These are phyloP conservation scores for Papilio gigon DNA, from an alignment of 2,888 invertebrate genomes.

Conservation along the genomic window DNA sequence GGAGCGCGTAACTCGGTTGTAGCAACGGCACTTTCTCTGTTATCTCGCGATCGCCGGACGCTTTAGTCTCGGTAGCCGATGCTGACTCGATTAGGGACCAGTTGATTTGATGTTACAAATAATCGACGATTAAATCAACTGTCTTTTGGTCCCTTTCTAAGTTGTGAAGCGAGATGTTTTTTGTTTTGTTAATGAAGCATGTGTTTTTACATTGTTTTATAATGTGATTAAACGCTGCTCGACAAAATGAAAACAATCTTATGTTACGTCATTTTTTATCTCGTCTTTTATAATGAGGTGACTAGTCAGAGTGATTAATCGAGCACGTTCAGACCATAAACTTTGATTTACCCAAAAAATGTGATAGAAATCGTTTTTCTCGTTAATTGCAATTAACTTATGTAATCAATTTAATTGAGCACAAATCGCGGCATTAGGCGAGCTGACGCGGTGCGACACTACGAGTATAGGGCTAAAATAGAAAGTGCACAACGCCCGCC, in stretches of 20 bases:
- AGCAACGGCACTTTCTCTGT: slow-evolving; percentile 74
- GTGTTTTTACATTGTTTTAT: neutral
- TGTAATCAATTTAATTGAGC: slow-evolving; percentile 30
- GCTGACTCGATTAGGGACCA: slow-evolving; percentile 59
- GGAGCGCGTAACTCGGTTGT: slow-evolving; percentile 76
- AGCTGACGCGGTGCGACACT: slow-evolving; percentile 58
- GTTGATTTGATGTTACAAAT: slow-evolving; percentile 67
- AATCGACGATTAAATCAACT: slow-evolving; percentile 57
- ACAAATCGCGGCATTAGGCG: slow-evolving; percentile 62
- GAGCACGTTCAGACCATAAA: neutral
- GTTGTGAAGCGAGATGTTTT: neutral
- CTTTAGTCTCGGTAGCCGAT: slow-evolving; percentile 69
- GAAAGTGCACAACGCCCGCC: slow-evolving; percentile 69
- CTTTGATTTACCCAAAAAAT: neutral
- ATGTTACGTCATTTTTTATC: neutral
- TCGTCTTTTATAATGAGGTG: neutral
- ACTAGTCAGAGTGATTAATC: too few species aligned
- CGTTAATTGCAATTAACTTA: neutral
- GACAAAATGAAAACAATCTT: neutral
- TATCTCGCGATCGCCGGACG: slow-evolving; percentile 68
- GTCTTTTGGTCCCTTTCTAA: slow-evolving; percentile 11
- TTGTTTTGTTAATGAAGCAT: slow-evolving; percentile 28
- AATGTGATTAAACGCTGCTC: neutral
- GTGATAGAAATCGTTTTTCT: neutral
- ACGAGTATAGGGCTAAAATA: slow-evolving; percentile 73